Evolutionary conservation across 2,888 invertebrate species (phyloP).

Genomic region (Caenorhabditis sp.): DNA sequence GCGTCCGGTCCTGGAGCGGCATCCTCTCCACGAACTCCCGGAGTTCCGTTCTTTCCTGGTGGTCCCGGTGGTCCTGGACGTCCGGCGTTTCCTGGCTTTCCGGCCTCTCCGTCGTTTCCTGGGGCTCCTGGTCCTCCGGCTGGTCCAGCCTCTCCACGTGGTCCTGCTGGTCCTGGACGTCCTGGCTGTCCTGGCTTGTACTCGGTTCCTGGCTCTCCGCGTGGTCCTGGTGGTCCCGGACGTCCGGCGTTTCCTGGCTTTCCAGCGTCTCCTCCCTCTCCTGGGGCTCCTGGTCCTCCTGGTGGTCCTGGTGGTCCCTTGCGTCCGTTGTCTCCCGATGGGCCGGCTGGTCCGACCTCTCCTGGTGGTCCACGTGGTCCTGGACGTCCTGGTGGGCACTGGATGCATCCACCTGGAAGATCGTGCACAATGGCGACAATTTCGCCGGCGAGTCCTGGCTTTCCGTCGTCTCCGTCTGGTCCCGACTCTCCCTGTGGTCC

Average conservation of each 20-base stretch:
- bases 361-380: slow-evolving; percentile 64
- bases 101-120: slow-evolving; percentile 65
- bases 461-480: slow-evolving; percentile 63
- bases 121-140: slow-evolving; percentile 62
- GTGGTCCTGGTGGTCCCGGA: slow-evolving; percentile 62
- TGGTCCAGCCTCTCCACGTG: slow-evolving; percentile 68
- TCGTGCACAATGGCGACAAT: slow-evolving; percentile 61
- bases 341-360: slow-evolving; percentile 60
- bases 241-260: slow-evolving; percentile 59
- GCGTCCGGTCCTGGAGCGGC: slow-evolving; percentile 68
- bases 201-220: slow-evolving; percentile 59
- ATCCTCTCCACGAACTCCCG: slow-evolving; percentile 61
- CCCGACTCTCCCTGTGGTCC: slow-evolving; percentile 62
- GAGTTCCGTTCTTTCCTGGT: slow-evolving; percentile 66
- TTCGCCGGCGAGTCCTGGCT: slow-evolving; percentile 61
- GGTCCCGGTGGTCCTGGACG: slow-evolving; percentile 64
- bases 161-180: slow-evolving; percentile 67
- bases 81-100: slow-evolving; percentile 64
- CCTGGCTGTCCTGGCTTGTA: slow-evolving; percentile 64
- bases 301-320: slow-evolving; percentile 60
- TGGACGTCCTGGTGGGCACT: slow-evolving; percentile 62
- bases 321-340: slow-evolving; percentile 57
- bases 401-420: slow-evolving; percentile 64
- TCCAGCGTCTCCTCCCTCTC: slow-evolving; percentile 57
- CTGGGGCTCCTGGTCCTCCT: slow-evolving; percentile 53